These are phyloP conservation scores for Tetragonula clypearis DNA, from an alignment of 1,140 invertebrate genomes.

Conservation along the genomic window DNA sequence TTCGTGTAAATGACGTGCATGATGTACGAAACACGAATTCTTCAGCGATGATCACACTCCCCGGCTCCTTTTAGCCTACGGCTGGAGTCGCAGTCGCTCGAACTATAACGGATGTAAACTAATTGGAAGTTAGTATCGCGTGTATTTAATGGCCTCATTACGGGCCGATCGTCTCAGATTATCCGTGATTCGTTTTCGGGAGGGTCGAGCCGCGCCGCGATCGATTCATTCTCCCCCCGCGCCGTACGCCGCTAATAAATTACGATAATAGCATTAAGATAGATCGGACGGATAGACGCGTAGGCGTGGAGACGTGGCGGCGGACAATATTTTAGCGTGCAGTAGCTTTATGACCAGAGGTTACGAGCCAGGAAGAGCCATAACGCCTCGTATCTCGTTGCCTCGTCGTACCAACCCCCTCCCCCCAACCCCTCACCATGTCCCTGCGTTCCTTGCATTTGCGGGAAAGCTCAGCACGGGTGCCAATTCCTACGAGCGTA, in stretches of 20 bases:
- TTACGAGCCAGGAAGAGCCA: slow-evolving; percentile 81
- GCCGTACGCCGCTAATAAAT: slow-evolving; percentile 78
- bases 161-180: slow-evolving; percentile 33
- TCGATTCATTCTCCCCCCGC: slow-evolving; percentile 75
- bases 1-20: too few species aligned
- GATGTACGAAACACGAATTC: too few species aligned
- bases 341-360: slow-evolving; percentile 81
- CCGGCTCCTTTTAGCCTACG: too few species aligned
- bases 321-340: slow-evolving; percentile 78
- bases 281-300: slow-evolving; percentile 75
- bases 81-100: background rate
- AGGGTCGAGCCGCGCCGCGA: slow-evolving; percentile 33
- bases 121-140: slow-evolving; percentile 14
- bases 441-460: slow-evolving; percentile 65
- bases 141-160: slow-evolving; percentile 33
- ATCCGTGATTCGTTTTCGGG: slow-evolving; percentile 55
- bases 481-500: slow-evolving; percentile 77
- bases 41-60: too few species aligned
- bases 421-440: background rate
- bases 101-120: background rate
- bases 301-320: slow-evolving; percentile 70
- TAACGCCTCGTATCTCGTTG: slow-evolving; percentile 74
- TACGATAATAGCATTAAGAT: slow-evolving; percentile 80
- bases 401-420: background rate
- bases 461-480: slow-evolving; percentile 73